phyloP scores from a whole-genome alignment of 2,797 vertebrate genomes.

The Scolopax bukidnonensis region DNA sequence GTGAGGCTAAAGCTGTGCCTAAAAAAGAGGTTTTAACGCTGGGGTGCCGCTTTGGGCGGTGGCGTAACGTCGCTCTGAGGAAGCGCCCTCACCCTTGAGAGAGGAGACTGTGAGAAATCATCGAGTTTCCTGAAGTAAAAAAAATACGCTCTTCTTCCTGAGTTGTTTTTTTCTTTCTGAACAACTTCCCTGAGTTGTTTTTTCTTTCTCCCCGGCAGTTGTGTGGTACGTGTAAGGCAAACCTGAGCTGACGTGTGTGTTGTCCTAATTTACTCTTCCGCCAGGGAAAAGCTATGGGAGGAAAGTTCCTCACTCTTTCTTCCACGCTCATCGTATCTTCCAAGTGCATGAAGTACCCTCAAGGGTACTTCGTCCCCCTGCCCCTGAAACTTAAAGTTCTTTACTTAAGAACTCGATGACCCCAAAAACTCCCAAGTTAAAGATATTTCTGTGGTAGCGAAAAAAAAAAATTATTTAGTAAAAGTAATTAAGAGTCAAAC shows the following conservation, averaged over 20 bases:
- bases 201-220: background rate
- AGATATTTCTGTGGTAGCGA: background rate
- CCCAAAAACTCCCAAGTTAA: background rate
- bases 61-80: fast-evolving
- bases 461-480: background rate
- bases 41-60: fast-evolving
- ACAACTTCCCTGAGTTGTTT: background rate
- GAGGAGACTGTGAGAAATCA: background rate
- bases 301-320: background rate
- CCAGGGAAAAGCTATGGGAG: background rate
- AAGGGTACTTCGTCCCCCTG: fast-evolving
- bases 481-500: background rate
- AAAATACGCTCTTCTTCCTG: background rate
- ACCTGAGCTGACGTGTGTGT: fast-evolving
- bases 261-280: background rate
- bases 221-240: background rate
- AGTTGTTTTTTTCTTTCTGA: too few relatives aligned
- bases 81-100: fast-evolving
- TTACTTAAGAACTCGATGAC: background rate
- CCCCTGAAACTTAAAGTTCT: fast-evolving
- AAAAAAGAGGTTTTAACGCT: too few relatives aligned
- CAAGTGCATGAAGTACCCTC: fast-evolving
- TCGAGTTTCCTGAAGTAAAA: background rate
- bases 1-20: too few relatives aligned
- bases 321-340: fast-evolving